Conservation (phyloP, 2,888 invertebrate species). For the Lithophane leautieri region DNA sequence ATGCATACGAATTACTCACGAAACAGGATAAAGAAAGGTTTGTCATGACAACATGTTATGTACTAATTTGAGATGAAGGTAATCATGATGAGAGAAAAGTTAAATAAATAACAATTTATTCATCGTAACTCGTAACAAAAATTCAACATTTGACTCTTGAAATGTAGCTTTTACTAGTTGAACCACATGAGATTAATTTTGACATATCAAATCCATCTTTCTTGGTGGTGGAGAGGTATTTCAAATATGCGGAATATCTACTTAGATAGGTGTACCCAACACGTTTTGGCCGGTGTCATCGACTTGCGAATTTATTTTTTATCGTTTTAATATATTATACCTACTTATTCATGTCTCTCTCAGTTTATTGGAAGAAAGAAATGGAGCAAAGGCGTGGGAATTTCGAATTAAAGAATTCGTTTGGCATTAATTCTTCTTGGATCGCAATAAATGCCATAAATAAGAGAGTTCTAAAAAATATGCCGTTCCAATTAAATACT, state of each 20-base stretch:
- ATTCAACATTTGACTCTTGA: neutral
- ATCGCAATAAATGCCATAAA: neutral
- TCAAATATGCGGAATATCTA: neutral
- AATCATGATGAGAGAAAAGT: neutral
- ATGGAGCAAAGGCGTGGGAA: neutral
- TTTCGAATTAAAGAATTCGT: neutral
- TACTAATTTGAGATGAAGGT: neutral
- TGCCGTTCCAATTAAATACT: neutral
- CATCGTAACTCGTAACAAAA: neutral
- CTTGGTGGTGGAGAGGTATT: conserved; percentile 3
- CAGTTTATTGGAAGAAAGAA: neutral
- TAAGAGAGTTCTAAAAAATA: neutral
- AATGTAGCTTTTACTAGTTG: conserved; percentile 1
- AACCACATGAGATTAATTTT: conserved; percentile 2
- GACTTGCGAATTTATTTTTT: conserved; percentile 6
- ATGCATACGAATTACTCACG: conserved; percentile 46
- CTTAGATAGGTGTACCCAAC: conserved; percentile 4
- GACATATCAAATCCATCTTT: conserved; percentile 14
- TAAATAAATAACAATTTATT: neutral
- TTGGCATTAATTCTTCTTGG: neutral
- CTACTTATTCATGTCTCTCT: neutral
- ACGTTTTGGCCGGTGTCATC: conserved; percentile 7
- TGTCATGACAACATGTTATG: neutral
- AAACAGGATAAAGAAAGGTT: conserved; percentile 43
- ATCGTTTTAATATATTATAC: neutral